Base-by-base conservation (phyloP, 2,888 invertebrate genomes). In the Tetrapedia diversipes region DNA sequence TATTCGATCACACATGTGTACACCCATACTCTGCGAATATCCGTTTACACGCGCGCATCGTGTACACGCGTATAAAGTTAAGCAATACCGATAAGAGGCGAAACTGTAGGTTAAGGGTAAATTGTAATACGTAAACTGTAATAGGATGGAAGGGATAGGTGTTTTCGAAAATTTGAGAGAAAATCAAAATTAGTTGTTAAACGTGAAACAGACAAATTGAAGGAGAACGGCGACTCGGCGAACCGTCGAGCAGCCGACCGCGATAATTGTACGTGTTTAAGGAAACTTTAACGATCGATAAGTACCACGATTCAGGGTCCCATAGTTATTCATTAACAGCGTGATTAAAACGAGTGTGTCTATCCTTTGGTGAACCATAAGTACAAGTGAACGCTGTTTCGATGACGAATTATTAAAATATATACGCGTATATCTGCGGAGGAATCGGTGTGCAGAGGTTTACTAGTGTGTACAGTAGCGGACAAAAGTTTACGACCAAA, bases 291-390 rank as follows among this genome's bases (percentile, higher is more conserved):
- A 75, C 60, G 83, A 85, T 82, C 74, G 77, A 77, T 82, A 86
- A 81, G 84, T 79, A 86, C 63, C 83, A 86, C 63, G 79, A 86
- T 86, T 86, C 86, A 86, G 86, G 86, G 86, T 86, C 84, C 77
- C 69, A 72, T 86, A 86, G 86, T 81, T 86, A 86, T 78, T 84
- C 75, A 70, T 80, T 73, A 69, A 69, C 78, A 80, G 63, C n/a
- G 59, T 80, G 75, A 83, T 73, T 79, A 80, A 78, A 47, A 56
- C 75, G 77, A 70, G 63, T 67, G 75, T 79, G 73, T 83, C 78
- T 83, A 65, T 69, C n/a, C n/a, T n/a, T 83, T 77, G 69, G 60
- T 69, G 80, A 82, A 85, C 83, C 79, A 74, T 70, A 85, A 86
- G 86, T 85, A 85, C 86, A 86, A 86, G 65, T 80, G 66, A 77